A percentile compares a stretch with the other conserved stretches of the same genome.
Conservation (phyloP, 1,140 invertebrate genomes). For the Phenacoccus solenopsis region DNA sequence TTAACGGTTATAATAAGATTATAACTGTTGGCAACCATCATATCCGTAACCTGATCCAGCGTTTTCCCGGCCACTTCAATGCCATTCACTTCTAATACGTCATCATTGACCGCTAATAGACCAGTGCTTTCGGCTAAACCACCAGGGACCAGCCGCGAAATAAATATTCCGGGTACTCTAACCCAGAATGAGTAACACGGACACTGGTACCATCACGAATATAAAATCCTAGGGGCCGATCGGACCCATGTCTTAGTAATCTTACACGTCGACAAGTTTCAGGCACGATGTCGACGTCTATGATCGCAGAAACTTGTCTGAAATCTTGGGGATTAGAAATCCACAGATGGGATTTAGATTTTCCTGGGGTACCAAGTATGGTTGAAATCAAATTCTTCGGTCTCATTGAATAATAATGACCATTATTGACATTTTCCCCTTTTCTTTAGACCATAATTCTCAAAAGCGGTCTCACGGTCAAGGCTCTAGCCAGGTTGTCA, state of each 20-base stretch:
- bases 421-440: slow-evolving; percentile 66
- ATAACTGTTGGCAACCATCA: slow-evolving; percentile 99
- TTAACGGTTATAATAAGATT: slow-evolving; percentile 98
- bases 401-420: slow-evolving; percentile 66
- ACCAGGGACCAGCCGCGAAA: slow-evolving; percentile 77
- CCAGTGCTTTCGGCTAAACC: slow-evolving; percentile 89
- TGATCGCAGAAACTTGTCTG: slow-evolving; percentile 92
- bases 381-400: slow-evolving; percentile 69
- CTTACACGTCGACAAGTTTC: slow-evolving; percentile 92
- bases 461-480: slow-evolving; percentile 70
- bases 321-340: slow-evolving; percentile 97
- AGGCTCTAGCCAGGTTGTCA: slow-evolving; percentile 79
- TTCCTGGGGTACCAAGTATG: slow-evolving; percentile 66
- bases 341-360: slow-evolving; percentile 60
- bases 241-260: slow-evolving; percentile 94
- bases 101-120: slow-evolving; percentile 93
- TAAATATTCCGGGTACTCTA: slow-evolving; percentile 92
- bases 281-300: slow-evolving; percentile 97
- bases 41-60: slow-evolving; percentile 97
- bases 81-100: slow-evolving; percentile 99
- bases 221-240: slow-evolving; percentile 95
- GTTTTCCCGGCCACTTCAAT: slow-evolving; percentile 97
- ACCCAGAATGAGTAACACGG: slow-evolving; percentile 65
- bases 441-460: slow-evolving; percentile 85
- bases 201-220: slow-evolving; percentile 81